Conservation (phyloP, 2,113 vertebrate genomes). For the Varanus komodoensis region DNA sequence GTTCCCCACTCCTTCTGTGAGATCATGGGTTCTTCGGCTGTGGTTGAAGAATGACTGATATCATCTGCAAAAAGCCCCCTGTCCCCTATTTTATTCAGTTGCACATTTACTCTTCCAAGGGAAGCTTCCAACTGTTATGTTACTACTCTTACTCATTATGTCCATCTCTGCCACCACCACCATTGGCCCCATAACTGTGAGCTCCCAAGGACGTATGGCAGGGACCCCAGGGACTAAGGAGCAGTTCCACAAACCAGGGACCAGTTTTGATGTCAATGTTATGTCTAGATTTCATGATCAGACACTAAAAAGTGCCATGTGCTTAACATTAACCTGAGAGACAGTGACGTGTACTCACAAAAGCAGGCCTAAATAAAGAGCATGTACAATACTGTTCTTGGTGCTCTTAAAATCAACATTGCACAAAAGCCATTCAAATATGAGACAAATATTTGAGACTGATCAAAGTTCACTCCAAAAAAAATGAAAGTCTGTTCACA, state of each 20-base stretch:
- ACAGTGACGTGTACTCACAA: neutral
- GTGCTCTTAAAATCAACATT: constrained; percentile 1
- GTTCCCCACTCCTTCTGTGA: no score
- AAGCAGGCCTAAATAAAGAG: constrained; percentile 20
- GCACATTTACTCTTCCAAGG: neutral
- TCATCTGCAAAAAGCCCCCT: neutral
- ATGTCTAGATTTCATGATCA: no score
- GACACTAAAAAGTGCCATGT: neutral
- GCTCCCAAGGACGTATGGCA: neutral
- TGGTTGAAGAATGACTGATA: neutral
- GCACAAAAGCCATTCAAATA: constrained; percentile 58
- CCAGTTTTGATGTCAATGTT: no score
- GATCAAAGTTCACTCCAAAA: constrained; percentile 20
- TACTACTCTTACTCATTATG: neutral
- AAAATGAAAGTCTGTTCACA: constrained; percentile 23
- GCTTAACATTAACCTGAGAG: neutral
- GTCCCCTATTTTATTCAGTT: neutral
- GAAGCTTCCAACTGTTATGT: neutral
- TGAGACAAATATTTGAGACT: constrained; percentile 58
- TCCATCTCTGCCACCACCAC: neutral
- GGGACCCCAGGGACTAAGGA: no score
- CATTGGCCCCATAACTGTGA: neutral
- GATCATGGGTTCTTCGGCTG: no score
- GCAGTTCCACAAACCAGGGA: no score
- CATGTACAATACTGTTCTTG: constrained; percentile 17